Evolutionary conservation across 2,797 vertebrate genomes (phyloP).

Genomic region (Denticeps clupeoides): DNA sequence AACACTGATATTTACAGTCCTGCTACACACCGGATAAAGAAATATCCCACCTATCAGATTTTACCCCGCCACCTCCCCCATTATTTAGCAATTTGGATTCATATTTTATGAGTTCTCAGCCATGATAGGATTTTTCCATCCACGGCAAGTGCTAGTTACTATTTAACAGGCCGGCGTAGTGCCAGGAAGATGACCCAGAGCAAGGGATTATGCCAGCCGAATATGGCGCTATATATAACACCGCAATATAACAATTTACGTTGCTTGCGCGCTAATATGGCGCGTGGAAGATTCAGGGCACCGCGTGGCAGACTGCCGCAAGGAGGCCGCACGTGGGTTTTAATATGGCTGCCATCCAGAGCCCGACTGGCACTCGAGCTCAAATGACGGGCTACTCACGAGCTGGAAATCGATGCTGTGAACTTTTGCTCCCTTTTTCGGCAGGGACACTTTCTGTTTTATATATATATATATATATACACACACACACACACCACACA

Average conservation of each 20-base stretch:
- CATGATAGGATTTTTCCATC: constrained; percentile 69
- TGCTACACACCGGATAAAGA: constrained; percentile 25
- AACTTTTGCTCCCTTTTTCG: no score
- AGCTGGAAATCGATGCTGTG: no score
- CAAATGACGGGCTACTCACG: no score
- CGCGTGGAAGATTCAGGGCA: constrained; percentile 62
- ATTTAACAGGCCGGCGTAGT: constrained; percentile 41
- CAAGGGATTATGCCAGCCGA: constrained; percentile 51
- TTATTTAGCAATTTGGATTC: constrained; percentile 53
- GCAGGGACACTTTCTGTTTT: no score
- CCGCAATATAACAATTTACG: constrained; percentile 66
- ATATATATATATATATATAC: no score
- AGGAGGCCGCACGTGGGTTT: constrained; percentile 39
- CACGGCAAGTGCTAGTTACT: constrained; percentile 56
- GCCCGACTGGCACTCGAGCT: no score
- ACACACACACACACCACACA: no score
- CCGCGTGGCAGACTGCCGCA: constrained; percentile 53
- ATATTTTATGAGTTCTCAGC: constrained; percentile 59
- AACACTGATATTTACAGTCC: constrained; percentile 32
- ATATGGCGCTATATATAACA: constrained; percentile 73
- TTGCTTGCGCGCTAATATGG: constrained; percentile 67
- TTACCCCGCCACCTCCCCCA: constrained; percentile 44
- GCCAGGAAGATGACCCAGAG: constrained; percentile 56
- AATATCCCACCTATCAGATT: constrained; percentile 37
- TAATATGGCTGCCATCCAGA: constrained; percentile 72